Conservation (phyloP, 2,888 invertebrate genomes). For the Dicranocentrus wangi region DNA sequence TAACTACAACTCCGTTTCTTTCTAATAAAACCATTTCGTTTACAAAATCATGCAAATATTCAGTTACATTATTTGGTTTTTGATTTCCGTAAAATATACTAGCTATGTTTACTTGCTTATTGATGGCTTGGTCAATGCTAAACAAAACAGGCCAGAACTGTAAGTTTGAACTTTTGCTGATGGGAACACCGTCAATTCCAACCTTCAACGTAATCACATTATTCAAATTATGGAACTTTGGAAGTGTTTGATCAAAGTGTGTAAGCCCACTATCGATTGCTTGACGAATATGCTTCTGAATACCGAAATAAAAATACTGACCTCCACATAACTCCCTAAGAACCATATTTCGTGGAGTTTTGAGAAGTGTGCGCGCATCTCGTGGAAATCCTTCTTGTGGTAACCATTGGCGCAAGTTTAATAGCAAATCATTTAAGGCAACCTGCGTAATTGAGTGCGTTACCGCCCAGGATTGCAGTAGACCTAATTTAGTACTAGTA, state of each 20-base stretch:
- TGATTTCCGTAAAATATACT: conserved; percentile 30
- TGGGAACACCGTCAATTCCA: conserved; percentile 54
- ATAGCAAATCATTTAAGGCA: not conserved
- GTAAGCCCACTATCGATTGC: not conserved
- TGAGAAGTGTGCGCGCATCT: not conserved
- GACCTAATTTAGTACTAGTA: not conserved
- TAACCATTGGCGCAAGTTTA: not conserved
- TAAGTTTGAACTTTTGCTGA: conserved; percentile 39
- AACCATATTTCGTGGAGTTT: not conserved
- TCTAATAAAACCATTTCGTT: conserved; percentile 31
- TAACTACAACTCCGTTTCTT: conserved; percentile 9
- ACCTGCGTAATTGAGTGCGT: not conserved
- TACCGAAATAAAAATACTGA: not conserved
- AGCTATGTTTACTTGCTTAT: not conserved
- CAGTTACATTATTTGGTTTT: conserved; percentile 28
- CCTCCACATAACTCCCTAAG: not conserved
- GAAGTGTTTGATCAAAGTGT: not conserved
- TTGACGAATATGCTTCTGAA: not conserved
- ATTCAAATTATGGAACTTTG: not conserved
- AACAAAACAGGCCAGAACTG: conserved; percentile 59
- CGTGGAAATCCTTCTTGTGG: not conserved
- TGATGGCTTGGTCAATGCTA: conserved; percentile 13
- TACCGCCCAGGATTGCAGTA: not conserved
- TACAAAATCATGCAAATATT: conserved; percentile 41
- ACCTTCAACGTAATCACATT: conserved; percentile 41